These are phyloP conservation scores for Drosophila niveifrons DNA, from an alignment of 2,888 invertebrate species.

Conservation along the genomic window DNA sequence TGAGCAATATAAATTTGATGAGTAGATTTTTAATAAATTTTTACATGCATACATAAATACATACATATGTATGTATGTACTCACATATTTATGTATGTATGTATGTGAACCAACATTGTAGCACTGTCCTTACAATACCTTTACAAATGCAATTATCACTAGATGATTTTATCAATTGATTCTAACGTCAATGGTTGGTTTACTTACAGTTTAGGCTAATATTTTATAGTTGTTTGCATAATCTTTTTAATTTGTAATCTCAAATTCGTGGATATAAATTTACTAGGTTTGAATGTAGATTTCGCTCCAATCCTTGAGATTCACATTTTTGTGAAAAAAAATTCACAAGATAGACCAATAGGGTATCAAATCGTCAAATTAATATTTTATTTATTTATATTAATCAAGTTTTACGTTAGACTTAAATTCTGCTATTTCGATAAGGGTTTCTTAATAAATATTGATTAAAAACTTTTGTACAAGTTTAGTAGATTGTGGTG, in stretches of 20 bases:
- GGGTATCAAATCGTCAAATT: neutral
- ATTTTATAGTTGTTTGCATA: neutral
- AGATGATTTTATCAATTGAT: no score
- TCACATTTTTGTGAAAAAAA: neutral
- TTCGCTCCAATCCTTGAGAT: slow-evolving; percentile 12
- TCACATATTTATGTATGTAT: slow-evolving; percentile 7
- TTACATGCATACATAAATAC: neutral
- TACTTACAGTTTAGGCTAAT: slow-evolving; percentile 5
- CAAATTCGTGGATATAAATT: neutral
- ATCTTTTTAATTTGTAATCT: neutral
- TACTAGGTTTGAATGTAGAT: slow-evolving; percentile 11
- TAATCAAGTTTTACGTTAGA: neutral
- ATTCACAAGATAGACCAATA: neutral
- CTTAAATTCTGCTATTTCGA: neutral
- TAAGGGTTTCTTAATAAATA: slow-evolving; percentile 1
- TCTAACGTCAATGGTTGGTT: no score
- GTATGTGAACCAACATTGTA: neutral
- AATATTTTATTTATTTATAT: no score
- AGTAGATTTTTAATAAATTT: neutral
- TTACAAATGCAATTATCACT: neutral
- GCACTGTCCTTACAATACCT: neutral
- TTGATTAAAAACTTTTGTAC: slow-evolving; percentile 18
- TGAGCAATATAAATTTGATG: neutral
- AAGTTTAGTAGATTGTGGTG: slow-evolving; percentile 17
- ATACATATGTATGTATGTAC: slow-evolving; percentile 6